Percentiles rank a stretch among this genome's conserved stretches.
Evolutionary conservation across 2,113 vertebrate genomes (phyloP).

Genomic region (Aythya baeri): DNA sequence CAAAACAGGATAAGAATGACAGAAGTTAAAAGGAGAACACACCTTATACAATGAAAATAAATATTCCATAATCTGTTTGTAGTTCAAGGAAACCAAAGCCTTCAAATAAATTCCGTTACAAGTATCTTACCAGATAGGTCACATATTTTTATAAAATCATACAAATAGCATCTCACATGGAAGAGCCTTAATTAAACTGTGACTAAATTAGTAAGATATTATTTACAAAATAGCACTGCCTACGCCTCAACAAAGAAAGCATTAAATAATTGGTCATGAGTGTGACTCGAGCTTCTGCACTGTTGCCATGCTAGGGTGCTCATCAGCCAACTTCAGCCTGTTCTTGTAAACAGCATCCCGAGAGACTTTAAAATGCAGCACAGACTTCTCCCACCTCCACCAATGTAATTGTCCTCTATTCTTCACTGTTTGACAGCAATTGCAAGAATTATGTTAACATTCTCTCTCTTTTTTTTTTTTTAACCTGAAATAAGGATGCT

Average conservation of each 20-base stretch:
- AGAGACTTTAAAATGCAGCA: neutral
- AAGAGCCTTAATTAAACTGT: neutral
- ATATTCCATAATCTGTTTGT: neutral
- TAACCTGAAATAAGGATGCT: neutral
- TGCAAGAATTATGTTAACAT: neutral
- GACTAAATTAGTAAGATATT: neutral
- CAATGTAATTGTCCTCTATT: neutral
- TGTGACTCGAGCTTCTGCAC: neutral
- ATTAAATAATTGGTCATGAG: neutral
- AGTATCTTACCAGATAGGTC: neutral
- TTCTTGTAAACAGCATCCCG: neutral
- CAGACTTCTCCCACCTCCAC: neutral
- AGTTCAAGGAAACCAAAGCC: neutral
- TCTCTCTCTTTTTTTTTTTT: neutral
- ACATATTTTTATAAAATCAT: neutral
- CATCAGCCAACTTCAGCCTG: neutral
- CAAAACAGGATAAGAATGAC: constrained; percentile 13
- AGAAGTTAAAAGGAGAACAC: neutral
- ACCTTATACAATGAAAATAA: neutral
- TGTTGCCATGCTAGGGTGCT: neutral
- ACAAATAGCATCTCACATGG: neutral
- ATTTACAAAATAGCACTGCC: neutral
- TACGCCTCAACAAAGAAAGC: neutral
- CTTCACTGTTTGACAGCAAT: neutral
- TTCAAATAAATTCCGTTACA: neutral